Conservation (phyloP, 2,113 vertebrate species). For the Labrus mixtus region DNA sequence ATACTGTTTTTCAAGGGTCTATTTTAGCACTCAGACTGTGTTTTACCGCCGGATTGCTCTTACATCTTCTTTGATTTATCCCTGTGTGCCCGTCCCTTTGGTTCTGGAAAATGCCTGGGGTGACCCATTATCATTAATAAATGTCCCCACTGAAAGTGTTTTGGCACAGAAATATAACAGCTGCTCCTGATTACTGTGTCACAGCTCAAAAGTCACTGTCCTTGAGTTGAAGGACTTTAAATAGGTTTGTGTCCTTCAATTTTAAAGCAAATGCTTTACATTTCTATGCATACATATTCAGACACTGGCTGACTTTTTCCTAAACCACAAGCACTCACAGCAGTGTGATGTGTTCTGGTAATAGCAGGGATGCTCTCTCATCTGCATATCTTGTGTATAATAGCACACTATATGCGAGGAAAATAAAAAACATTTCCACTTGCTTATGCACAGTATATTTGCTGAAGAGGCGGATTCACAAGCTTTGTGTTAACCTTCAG, state of each 20-base stretch:
- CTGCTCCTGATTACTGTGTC: slow-evolving; percentile 43
- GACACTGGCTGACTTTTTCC: background rate
- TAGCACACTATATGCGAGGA: background rate
- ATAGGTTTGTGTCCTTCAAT: slow-evolving; percentile 24
- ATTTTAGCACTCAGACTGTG: slow-evolving; percentile 26
- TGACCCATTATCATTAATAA: slow-evolving; percentile 68
- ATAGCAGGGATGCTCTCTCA: slow-evolving; percentile 12
- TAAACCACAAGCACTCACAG: background rate
- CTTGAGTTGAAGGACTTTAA: slow-evolving; percentile 39
- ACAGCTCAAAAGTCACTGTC: slow-evolving; percentile 32
- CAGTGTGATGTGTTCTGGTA: background rate
- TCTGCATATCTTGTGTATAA: slow-evolving; percentile 25
- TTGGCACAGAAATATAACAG: slow-evolving; percentile 45
- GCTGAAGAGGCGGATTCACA: slow-evolving; percentile 1
- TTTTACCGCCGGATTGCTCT: slow-evolving; percentile 39
- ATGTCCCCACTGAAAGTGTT: slow-evolving; percentile 57
- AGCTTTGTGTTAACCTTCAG: slow-evolving; percentile 15
- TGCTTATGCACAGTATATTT: slow-evolving; percentile 10
- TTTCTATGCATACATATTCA: slow-evolving; percentile 16
- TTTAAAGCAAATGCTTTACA: background rate
- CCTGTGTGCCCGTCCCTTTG: slow-evolving; percentile 62
- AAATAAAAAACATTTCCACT: slow-evolving; percentile 2
- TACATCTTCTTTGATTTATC: slow-evolving; percentile 69
- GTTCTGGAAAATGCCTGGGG: slow-evolving; percentile 72
- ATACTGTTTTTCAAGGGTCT: slow-evolving; percentile 10